A percentile compares a stretch with the other conserved stretches of the same genome.
phyloP scores from a whole-genome alignment of 2,113 vertebrate genomes.

The Pristiophorus japonicus region DNA sequence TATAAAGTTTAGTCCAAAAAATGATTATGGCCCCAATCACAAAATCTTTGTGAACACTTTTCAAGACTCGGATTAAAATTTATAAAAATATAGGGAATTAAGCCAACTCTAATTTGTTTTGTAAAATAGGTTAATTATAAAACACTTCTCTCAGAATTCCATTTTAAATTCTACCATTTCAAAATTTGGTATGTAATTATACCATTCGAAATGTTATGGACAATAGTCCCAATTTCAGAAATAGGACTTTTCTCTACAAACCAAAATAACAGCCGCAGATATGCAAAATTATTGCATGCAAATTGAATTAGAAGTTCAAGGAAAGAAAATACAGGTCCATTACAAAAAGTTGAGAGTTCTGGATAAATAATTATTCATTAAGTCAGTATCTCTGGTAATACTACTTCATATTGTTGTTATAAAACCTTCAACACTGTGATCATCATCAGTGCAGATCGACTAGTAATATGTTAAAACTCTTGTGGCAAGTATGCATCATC shows the following conservation, averaged over 20 bases:
- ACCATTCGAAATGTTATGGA: not conserved
- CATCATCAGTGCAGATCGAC: not conserved
- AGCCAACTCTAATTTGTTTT: not conserved
- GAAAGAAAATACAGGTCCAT: not conserved
- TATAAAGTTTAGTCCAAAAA: not conserved
- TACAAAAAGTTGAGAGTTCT: not conserved
- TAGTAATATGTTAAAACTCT: not conserved
- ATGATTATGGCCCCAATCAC: not conserved
- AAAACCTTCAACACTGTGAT: too few species aligned
- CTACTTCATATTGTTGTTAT: too few species aligned
- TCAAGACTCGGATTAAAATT: not conserved
- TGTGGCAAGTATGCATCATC: too few species aligned
- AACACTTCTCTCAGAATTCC: not conserved
- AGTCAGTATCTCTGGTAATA: not conserved
- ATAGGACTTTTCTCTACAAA: not conserved
- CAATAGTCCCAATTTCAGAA: not conserved
- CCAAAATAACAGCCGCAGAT: not conserved
- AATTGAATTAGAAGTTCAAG: not conserved
- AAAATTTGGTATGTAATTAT: not conserved
- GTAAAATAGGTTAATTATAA: conserved; percentile 9
- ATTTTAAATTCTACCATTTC: not conserved
- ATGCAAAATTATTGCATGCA: not conserved
- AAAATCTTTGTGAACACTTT: not conserved
- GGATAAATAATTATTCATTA: not conserved
- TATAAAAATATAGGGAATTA: not conserved